Conservation (phyloP, 2,113 vertebrate species). For the Chloropsis hardwickii region DNA sequence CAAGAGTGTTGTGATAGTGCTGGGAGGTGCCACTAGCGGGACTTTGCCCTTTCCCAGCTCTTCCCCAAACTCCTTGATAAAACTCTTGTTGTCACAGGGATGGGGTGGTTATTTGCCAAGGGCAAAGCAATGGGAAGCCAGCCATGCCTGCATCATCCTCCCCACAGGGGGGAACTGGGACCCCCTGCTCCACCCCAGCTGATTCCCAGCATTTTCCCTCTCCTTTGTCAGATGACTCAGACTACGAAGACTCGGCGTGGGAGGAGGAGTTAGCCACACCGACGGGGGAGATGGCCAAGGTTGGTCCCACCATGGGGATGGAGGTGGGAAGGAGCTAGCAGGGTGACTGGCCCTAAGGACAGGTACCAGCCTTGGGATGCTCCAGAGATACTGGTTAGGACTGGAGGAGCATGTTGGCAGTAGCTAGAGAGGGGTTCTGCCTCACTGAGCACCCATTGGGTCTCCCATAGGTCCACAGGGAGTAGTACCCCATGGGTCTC, state of each 20-base stretch:
- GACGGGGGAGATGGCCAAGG: not conserved
- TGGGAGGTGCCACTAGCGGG: not conserved
- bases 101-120: not conserved
- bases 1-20: rapidly evolving
- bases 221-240: constrained; percentile 31
- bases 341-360: not conserved
- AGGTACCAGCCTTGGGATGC: not conserved
- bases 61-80: not conserved
- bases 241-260: constrained; percentile 7
- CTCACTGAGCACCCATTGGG: not conserved
- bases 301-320: not conserved
- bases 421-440: not conserved
- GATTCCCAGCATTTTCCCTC: not conserved
- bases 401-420: not conserved
- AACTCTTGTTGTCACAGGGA: not conserved
- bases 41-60: not conserved
- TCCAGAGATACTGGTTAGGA: not conserved
- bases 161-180: not conserved
- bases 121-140: not conserved
- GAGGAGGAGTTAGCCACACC: not conserved
- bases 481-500: not conserved
- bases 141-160: not conserved
- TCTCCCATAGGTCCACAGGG: no score
- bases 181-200: not conserved
- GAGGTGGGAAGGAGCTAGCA: not conserved